Conservation (phyloP, 2,888 invertebrate genomes). For the Cheilosia pagana region DNA sequence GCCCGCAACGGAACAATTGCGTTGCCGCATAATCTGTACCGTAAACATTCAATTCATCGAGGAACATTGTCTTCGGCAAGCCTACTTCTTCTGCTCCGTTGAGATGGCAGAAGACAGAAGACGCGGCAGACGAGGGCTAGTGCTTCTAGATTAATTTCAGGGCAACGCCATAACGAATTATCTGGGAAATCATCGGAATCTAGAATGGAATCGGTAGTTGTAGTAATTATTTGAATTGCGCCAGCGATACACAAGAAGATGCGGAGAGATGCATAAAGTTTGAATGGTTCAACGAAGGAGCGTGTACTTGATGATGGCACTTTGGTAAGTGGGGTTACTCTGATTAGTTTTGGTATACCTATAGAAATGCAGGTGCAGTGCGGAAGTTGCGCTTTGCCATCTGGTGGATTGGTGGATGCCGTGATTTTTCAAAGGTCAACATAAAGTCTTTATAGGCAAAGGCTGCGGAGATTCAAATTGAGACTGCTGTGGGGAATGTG, state of each 20-base stretch:
- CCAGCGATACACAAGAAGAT: conserved; percentile 22
- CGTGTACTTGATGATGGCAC: conserved; percentile 45
- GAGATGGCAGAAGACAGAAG: background rate
- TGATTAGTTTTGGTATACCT: conserved; percentile 36
- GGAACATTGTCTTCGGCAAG: conserved; percentile 72
- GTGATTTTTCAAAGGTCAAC: background rate
- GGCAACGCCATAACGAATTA: conserved; percentile 68
- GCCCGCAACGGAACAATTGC: conserved; percentile 60
- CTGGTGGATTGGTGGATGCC: background rate
- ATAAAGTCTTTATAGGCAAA: no score
- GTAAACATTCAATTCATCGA: conserved; percentile 73
- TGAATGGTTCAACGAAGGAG: background rate
- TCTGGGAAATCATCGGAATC: conserved; percentile 63
- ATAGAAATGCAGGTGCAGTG: conserved; percentile 4
- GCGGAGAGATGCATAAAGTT: conserved; percentile 35
- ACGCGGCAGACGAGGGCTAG: background rate
- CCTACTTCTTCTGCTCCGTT: conserved; percentile 57
- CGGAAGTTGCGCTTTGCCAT: conserved; percentile 53
- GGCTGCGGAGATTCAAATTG: no score
- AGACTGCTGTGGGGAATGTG: no score
- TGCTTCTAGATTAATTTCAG: conserved; percentile 67
- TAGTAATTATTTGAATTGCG: conserved; percentile 68
- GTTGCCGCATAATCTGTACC: conserved; percentile 69
- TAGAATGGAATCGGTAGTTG: conserved; percentile 70
- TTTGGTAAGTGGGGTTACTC: conserved; percentile 4